A percentile compares a stretch with the other conserved stretches of the same genome.
phyloP scores from a whole-genome alignment of 2,113 vertebrate genomes.

The Tachycineta bicolor region DNA sequence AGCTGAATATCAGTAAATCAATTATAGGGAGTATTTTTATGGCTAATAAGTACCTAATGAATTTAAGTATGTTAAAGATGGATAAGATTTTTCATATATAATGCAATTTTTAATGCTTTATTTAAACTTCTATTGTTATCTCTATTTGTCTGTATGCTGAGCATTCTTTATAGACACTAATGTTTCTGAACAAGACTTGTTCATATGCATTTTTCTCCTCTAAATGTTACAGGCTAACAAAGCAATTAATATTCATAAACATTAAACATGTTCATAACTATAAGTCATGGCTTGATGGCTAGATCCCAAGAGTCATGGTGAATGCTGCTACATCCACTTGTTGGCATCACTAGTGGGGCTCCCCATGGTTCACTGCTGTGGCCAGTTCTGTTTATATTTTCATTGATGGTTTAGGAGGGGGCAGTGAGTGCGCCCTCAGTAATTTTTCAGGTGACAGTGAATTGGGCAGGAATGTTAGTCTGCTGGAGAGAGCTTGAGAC shows the following conservation, averaged over 20 bases:
- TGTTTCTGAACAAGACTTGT: background rate
- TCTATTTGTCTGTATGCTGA: background rate
- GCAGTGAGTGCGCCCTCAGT: background rate
- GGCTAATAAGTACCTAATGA: background rate
- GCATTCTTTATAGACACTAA: background rate
- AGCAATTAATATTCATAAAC: background rate
- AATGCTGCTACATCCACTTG: background rate
- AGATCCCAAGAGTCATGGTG: accelerated
- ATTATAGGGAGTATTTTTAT: background rate
- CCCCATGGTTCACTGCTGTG: background rate
- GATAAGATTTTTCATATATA: background rate
- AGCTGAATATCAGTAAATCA: background rate
- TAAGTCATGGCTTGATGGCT: background rate
- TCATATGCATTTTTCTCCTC: background rate
- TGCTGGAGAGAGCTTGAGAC: background rate
- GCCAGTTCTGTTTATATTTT: background rate
- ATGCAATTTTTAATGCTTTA: background rate
- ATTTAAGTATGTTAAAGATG: background rate
- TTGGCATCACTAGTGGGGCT: too few species aligned
- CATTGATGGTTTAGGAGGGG: accelerated
- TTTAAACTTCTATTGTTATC: background rate
- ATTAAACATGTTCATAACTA: background rate
- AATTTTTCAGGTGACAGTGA: background rate
- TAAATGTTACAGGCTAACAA: background rate
- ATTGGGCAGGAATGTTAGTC: background rate